Conservation (phyloP, 2,888 invertebrate species). For the Xanthorhoe designata region DNA sequence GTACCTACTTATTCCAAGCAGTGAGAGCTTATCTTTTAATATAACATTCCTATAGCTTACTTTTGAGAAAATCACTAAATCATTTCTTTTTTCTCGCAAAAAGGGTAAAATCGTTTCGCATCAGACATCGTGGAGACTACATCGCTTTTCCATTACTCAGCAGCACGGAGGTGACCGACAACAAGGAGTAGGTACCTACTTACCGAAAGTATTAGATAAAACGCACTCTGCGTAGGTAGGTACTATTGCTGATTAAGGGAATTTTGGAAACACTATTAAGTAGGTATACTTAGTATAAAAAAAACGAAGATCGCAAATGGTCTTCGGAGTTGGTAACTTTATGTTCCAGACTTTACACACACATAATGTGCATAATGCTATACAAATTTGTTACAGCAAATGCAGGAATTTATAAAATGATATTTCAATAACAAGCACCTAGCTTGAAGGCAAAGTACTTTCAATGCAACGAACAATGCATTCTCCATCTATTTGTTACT, state of each 20-base stretch:
- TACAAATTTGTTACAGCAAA: background rate
- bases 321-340: too few species aligned
- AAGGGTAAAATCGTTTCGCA: conserved; percentile 32
- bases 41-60: background rate
- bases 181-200: background rate
- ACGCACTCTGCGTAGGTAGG: background rate
- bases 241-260: background rate
- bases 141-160: conserved; percentile 66
- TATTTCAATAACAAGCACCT: conserved; percentile 21
- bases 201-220: background rate
- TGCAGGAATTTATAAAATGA: background rate
- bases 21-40: background rate
- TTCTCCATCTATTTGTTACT: conserved; percentile 23
- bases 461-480: conserved; percentile 32
- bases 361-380: too few species aligned
- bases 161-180: conserved; percentile 33
- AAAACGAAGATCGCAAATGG: too few species aligned
- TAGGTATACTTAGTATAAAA: too few species aligned
- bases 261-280: background rate
- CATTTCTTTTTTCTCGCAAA: conserved; percentile 10
- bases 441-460: conserved; percentile 8
- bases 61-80: background rate
- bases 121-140: conserved; percentile 48
- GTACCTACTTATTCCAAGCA: too few species aligned
- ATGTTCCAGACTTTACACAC: too few species aligned